Conservation (phyloP, 2,888 invertebrate species). For the Caenorhabditis sulstoni region DNA sequence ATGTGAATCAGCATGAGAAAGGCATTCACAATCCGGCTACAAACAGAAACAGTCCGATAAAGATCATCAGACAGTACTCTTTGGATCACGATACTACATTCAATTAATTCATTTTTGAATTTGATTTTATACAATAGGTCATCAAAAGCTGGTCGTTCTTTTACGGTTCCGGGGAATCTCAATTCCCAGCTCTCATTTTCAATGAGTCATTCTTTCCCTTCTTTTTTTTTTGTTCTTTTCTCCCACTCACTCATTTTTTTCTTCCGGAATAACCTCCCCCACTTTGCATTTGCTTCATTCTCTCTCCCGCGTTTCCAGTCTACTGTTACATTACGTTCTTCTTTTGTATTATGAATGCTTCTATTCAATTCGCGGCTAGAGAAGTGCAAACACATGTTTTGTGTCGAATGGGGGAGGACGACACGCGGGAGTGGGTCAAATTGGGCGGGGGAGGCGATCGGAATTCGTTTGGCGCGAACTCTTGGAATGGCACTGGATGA, state of each 20-base stretch:
- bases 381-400: slow-evolving; percentile 20
- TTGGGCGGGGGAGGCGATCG: not conserved
- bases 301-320: slow-evolving; percentile 18
- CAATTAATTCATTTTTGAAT: slow-evolving; percentile 10
- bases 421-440: slow-evolving; percentile 17
- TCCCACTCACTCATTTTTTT: not conserved
- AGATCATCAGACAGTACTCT: slow-evolving; percentile 67
- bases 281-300: not conserved
- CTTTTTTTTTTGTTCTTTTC: not conserved
- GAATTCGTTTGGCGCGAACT: slow-evolving; percentile 2
- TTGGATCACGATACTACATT: slow-evolving; percentile 45
- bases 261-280: slow-evolving; percentile 28
- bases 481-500: not conserved
- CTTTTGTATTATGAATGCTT: slow-evolving; percentile 32
- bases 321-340: slow-evolving; percentile 37
- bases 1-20: slow-evolving; percentile 73
- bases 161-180: slow-evolving; percentile 15
- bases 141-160: slow-evolving; percentile 5
- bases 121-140: not conserved
- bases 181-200: slow-evolving; percentile 1
- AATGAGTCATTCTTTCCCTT: not conserved
- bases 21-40: slow-evolving; percentile 76
- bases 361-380: slow-evolving; percentile 17
- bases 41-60: slow-evolving; percentile 56
- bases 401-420: slow-evolving; percentile 5